Evolutionary conservation across 2,113 vertebrate genomes (phyloP), one percentile per base, ranked within the genome.

Genomic region (Bombycilla garrulus): DNA sequence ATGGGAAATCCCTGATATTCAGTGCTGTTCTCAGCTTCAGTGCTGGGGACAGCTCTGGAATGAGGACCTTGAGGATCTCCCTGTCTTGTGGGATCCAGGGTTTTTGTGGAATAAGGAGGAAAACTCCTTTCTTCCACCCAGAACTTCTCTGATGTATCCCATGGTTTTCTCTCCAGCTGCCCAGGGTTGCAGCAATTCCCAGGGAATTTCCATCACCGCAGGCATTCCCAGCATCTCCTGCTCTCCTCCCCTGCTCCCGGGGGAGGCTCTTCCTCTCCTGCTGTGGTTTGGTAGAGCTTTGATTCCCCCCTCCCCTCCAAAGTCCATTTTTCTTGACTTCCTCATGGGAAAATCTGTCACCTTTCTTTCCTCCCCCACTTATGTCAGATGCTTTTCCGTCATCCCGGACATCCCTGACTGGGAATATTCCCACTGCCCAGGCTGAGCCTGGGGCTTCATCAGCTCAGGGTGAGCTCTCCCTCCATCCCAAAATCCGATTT

Each of bases 171-270:
- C 50, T 72, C 23, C 72, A 47, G 36, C 40, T 81, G 2, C 0
- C 54, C 2, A 0, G 14, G 31, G 15, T 6, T 53, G n/a, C 58
- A 69, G 24, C 40, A 21, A 2, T 51, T 76, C 67, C 4, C 2
- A 33, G 62, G 24, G 62, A 21, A 80, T 20, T n/a, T 36, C 40
- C 2, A 50, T 73, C 82, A 8, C 60, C 84, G 10, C 36, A 28
- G 50, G 36, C 0, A 22, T 48, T 87, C 84, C 56, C 64, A 29
- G 38, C 40, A 20, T 53, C 56, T 71, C 74, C 71, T 71, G 40
- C 61, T 1, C 44, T 51, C 5, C 0, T 58, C 56, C 5, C 65
- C 56, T 9, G 7, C 61, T 74, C 3, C 11, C 2, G 2, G 44
- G 42, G 69, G 60, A 60, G 60, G 47, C 79, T 92, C 31, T 40